These are phyloP conservation scores for Leptopilina clavipes DNA, from an alignment of 1,140 invertebrate species.

Conservation along the genomic window DNA sequence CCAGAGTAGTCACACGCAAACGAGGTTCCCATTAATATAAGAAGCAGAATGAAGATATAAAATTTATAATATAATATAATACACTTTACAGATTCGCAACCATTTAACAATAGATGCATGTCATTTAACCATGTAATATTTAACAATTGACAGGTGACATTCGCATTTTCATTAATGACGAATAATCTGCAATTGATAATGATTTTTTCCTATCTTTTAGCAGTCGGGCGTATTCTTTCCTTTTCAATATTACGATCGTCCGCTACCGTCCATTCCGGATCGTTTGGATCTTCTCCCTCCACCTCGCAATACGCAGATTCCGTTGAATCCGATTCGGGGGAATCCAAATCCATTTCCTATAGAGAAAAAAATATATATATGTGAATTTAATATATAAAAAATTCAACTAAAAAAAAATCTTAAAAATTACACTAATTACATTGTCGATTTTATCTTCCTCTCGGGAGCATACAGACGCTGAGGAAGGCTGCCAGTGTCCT, in stretches of 20 bases:
- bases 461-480: conserved; percentile 75
- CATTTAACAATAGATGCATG: conserved; percentile 73
- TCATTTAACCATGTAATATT: conserved; percentile 70
- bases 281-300: conserved; percentile 85
- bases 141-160: conserved; percentile 74
- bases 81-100: conserved; percentile 76
- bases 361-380: conserved; percentile 47
- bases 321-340: conserved; percentile 78
- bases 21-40: conserved; percentile 60
- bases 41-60: conserved; percentile 74
- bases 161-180: conserved; percentile 65
- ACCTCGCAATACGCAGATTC: conserved; percentile 77
- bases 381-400: no score
- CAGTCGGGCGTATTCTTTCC: conserved; percentile 72
- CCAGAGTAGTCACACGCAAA: conserved; percentile 59
- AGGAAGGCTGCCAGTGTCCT: conserved; percentile 78
- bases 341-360: conserved; percentile 70
- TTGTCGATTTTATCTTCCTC: conserved; percentile 74
- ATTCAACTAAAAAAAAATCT: no score
- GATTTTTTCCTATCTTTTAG: conserved; percentile 73
- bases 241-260: conserved; percentile 71
- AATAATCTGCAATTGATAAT: conserved; percentile 63
- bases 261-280: conserved; percentile 84
- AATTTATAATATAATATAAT: conserved; percentile 74
- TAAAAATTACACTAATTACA: no score